Base-by-base conservation (phyloP, 2,888 invertebrate species). In the Phaedon cochleariae region DNA sequence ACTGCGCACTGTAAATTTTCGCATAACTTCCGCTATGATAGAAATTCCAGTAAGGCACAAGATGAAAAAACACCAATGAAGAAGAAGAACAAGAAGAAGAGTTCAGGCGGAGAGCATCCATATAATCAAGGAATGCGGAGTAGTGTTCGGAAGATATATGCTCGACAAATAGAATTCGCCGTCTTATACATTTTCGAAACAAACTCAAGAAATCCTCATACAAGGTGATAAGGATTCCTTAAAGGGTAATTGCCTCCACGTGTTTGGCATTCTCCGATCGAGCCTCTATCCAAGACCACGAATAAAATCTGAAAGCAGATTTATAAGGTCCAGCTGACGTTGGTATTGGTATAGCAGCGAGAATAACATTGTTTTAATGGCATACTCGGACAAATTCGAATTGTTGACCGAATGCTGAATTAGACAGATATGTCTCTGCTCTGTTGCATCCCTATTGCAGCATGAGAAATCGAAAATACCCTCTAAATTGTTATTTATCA, bases 271-370 rank as follows among this genome's bases (percentile, higher is more conserved):
- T 73, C 72, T 70, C 62, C 49, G 57, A 69, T 66, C 64, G 66
- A 70, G 67, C 67, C 67, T 67, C 68, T 68, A 49, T 62, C 57
- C 60, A 68, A 68, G 55, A 54, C 57, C 59, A 62, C 63, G 59
- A 68, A 63, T 60, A 48, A 51, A 61, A 55, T 67, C 68, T 69
- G 67, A 70, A 75, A 71, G 70, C 71, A 69, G 70, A 78, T 77
- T 78, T 76, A 75, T 77, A 75, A 71, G 75, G 73, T 70, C 74
- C 73, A 70, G 55, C 58, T 41, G 41, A n/a, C 41, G 41, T n/a
- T 41, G 41, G 41, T 41, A 41, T 41, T 41, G 41, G 41, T 41
- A 41, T 15, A 15, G 41, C 41, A 41, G 41, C 41, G 41, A 41
- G 41, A 41, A 41, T n/a, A 41, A 41, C 41, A 41, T 41, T 15